Evolutionary conservation across 2,888 invertebrate species (phyloP), one percentile per base, ranked within the genome.

Genomic region (Amblyteles armatorius): DNA sequence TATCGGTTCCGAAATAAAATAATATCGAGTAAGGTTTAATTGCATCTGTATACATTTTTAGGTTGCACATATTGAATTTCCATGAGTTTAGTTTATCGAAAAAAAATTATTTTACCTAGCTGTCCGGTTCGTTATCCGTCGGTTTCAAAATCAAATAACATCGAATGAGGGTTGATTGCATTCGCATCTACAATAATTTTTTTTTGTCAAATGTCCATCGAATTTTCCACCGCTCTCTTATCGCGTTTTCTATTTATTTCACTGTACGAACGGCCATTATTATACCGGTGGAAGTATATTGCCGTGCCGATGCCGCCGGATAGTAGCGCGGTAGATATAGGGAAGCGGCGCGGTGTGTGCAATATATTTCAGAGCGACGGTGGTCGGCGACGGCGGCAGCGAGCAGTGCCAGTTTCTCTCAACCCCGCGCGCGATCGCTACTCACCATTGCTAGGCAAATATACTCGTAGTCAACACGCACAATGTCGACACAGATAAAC

Each of bases 361-460:
- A 60, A 82, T 80, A 80, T 72, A 79, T 80, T 76, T 71, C 69
- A 69, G 33, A 81, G 69, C 77, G 73, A 63, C 63, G 69, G 72
- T 77, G 82, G 76, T 82, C 81, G 83, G 3, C 71, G 77, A 72
- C 72, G 71, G 72, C 78, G 57, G 77, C 50, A 44, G 63, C 74
- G 77, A 83, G 79, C 67, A 77, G 68, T 57, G 52, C 74, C 50
- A 48, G 26, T 69, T 67, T 65, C 82, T n/a, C 55, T 82, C 52
- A 19, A 36, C 40, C 82, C 82, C 85, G 63, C 63, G 87, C 88
- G 84, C 89, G 60, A 60, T 87, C 88, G 87, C 87, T 82, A 85
- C 91, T 92, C 90, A 91, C 90, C 92, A 92, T 92, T 90, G 91
- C 91, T 92, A 90, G 90, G 91, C 91, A 93, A 92, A 93, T 92